These are phyloP conservation scores for Dipus sagitta DNA, from an alignment of 2,797 vertebrate species.

Conservation along the genomic window DNA sequence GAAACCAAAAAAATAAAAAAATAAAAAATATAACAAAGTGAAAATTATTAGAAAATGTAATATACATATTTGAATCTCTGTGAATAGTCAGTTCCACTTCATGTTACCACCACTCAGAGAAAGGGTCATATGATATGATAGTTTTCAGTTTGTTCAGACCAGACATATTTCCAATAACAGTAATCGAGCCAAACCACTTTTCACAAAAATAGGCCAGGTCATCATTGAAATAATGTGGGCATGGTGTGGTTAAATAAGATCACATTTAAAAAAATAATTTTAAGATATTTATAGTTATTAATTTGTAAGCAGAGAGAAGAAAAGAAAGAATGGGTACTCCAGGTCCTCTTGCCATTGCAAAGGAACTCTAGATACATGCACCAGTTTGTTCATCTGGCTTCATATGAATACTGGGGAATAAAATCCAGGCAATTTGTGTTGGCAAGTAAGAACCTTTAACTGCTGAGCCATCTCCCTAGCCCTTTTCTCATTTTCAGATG, in stretches of 20 bases:
- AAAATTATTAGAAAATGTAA: conserved; percentile 27
- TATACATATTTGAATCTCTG: neutral
- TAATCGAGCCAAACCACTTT: neutral
- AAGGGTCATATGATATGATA: neutral
- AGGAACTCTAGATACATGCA: too few species aligned
- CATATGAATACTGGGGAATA: too few species aligned
- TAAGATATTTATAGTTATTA: too few species aligned
- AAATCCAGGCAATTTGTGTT: too few species aligned
- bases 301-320: neutral
- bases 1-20: too few species aligned
- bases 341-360: too few species aligned
- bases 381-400: too few species aligned
- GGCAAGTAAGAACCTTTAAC: too few species aligned
- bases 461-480: too few species aligned
- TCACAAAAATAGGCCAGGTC: neutral
- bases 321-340: neutral
- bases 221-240: neutral
- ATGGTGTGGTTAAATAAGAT: neutral
- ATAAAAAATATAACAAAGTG: neutral
- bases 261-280: too few species aligned
- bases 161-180: neutral
- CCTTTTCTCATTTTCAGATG: conserved; percentile 4
- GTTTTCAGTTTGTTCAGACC: neutral
- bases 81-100: neutral
- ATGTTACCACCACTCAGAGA: neutral